phyloP scores from a whole-genome alignment of 2,888 invertebrate species.

The Rhagonycha lutea region DNA sequence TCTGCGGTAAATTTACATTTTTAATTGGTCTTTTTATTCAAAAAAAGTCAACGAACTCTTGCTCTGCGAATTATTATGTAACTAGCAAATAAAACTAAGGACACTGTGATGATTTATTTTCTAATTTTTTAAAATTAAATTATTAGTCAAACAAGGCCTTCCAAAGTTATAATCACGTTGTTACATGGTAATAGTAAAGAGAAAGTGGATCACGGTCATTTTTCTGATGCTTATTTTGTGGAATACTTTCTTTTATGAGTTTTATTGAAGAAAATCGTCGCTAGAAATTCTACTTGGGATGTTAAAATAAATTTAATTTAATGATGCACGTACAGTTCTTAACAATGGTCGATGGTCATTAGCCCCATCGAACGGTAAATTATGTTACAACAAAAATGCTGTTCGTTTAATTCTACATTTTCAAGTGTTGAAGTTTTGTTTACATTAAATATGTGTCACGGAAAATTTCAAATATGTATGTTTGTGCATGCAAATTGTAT shows the following conservation, averaged over 20 bases:
- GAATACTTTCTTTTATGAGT: constrained; percentile 13
- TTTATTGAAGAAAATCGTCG: not conserved
- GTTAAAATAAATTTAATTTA: not conserved
- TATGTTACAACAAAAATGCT: not conserved
- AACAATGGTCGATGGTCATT: constrained; percentile 31
- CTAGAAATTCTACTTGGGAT: not conserved
- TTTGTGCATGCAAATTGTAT: not conserved
- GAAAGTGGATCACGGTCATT: constrained; percentile 21
- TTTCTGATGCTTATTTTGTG: constrained; percentile 1
- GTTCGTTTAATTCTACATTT: not conserved
- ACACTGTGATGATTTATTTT: not conserved
- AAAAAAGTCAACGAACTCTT: not conserved
- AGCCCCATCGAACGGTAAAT: constrained; percentile 27
- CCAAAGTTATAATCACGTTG: not conserved
- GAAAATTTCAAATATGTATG: not conserved
- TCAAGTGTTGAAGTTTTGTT: not conserved
- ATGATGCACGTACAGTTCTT: constrained; percentile 18
- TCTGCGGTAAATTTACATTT: not conserved
- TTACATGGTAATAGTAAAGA: constrained; percentile 3
- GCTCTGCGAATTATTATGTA: not conserved
- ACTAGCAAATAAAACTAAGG: not conserved
- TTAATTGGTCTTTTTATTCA: not conserved
- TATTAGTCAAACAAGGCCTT: constrained; percentile 4
- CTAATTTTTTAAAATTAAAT: not conserved
- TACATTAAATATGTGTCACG: not conserved